These are phyloP conservation scores for Sinonovacula constricta DNA, from an alignment of 1,140 invertebrate species.

Conservation along the genomic window DNA sequence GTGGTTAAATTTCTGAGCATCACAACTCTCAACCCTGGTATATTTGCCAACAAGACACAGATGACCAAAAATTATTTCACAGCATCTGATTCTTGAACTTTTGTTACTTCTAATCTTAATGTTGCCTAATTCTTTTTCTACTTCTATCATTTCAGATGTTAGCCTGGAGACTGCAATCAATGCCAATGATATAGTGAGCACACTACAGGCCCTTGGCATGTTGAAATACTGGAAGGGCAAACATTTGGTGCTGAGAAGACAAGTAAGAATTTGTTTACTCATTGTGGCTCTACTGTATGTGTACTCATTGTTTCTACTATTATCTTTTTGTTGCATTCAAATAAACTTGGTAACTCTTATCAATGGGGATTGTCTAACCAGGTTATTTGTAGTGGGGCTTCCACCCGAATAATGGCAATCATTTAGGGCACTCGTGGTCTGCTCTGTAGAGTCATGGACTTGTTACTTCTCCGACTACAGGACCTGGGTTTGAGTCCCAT, in stretches of 20 bases:
- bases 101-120: not conserved
- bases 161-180: conserved; percentile 97
- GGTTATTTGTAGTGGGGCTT: not conserved
- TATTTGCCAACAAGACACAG: too few relatives aligned
- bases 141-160: conserved; percentile 80
- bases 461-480: too few relatives aligned
- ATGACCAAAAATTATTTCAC: too few relatives aligned
- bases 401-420: not conserved
- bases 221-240: conserved; percentile 99
- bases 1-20: not conserved
- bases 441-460: too few relatives aligned
- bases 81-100: not conserved
- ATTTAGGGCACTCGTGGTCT: not conserved
- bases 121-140: too few relatives aligned
- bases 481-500: too few relatives aligned
- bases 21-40: not conserved
- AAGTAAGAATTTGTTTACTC: too few relatives aligned
- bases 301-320: too few relatives aligned
- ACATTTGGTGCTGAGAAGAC: conserved; percentile 96
- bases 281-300: too few relatives aligned
- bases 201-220: conserved; percentile 96
- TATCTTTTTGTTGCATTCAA: too few relatives aligned
- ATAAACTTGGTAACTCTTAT: too few relatives aligned
- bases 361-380: not conserved
- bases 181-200: conserved; percentile 98